Evolutionary conservation across 2,113 vertebrate species (phyloP).

Genomic region (Ammodytes marinus): DNA sequence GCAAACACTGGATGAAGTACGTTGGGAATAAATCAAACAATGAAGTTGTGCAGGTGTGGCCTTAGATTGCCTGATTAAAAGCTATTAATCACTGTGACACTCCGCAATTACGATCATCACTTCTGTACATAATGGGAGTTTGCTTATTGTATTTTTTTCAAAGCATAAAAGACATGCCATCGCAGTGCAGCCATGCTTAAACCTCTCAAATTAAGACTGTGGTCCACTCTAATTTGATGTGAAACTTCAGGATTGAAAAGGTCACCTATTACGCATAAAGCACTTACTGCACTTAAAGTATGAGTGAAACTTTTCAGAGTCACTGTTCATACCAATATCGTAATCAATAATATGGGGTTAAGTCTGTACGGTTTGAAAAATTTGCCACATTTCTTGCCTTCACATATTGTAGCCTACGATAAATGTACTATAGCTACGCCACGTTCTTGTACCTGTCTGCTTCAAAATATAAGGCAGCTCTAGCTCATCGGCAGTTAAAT

Average conservation of each 20-base stretch:
- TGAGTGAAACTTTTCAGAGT: too few species aligned
- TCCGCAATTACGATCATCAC: not conserved
- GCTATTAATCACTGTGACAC: conserved; percentile 36
- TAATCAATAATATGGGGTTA: too few species aligned
- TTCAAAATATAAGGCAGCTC: too few species aligned
- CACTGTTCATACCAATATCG: too few species aligned
- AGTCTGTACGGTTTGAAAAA: too few species aligned
- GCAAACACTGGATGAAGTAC: not conserved
- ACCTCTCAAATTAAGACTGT: not conserved
- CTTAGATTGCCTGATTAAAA: conserved; percentile 43
- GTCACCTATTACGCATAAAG: too few species aligned
- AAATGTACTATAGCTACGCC: too few species aligned
- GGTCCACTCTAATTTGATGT: not conserved
- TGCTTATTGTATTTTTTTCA: not conserved
- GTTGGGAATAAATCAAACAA: conserved; percentile 2
- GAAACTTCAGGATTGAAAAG: not conserved
- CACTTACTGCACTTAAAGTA: too few species aligned
- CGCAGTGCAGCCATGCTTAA: not conserved
- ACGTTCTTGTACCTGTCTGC: too few species aligned
- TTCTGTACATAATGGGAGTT: conserved; percentile 19
- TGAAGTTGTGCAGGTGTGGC: conserved; percentile 15
- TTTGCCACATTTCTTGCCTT: too few species aligned
- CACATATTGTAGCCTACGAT: too few species aligned
- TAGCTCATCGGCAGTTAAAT: too few species aligned
- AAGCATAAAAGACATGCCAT: not conserved